Percentiles rank a stretch among this genome's conserved stretches.
Conservation (phyloP, 2,113 vertebrate genomes). For the Esox niger region DNA sequence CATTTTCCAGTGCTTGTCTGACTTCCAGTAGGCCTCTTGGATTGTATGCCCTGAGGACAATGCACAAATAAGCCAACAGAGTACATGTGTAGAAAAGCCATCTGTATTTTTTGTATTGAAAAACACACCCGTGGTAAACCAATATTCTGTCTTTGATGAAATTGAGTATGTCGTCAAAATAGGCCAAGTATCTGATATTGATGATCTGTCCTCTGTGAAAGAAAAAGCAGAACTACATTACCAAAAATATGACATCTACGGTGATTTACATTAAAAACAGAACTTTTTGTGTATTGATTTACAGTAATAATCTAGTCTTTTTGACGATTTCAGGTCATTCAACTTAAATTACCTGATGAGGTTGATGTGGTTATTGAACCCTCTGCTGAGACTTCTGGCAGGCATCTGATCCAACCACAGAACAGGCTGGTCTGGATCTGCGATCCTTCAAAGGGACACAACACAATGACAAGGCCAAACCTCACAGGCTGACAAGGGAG, state of each 20-base stretch:
- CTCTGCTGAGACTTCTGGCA: slow-evolving; percentile 88
- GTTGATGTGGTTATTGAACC: slow-evolving; percentile 98
- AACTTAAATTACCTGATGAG: slow-evolving; percentile 83
- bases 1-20: slow-evolving; percentile 90
- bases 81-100: too few relatives aligned
- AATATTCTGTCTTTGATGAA: slow-evolving; percentile 98
- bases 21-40: slow-evolving; percentile 89
- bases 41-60: slow-evolving; percentile 80
- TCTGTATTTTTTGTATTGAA: too few relatives aligned
- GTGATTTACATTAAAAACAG: not conserved
- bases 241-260: not conserved
- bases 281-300: not conserved
- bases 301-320: too few relatives aligned
- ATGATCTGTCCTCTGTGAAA: slow-evolving; percentile 89
- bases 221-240: slow-evolving; percentile 23
- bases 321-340: too few relatives aligned
- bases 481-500: not conserved
- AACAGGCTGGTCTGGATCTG: slow-evolving; percentile 96
- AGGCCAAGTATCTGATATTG: slow-evolving; percentile 94
- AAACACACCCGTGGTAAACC: slow-evolving; percentile 89
- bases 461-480: not conserved
- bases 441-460: slow-evolving; percentile 76
- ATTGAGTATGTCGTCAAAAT: slow-evolving; percentile 94
- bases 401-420: slow-evolving; percentile 99
- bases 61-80: too few relatives aligned